phyloP scores from a whole-genome alignment of 2,113 vertebrate species.

The Panthera leo region DNA sequence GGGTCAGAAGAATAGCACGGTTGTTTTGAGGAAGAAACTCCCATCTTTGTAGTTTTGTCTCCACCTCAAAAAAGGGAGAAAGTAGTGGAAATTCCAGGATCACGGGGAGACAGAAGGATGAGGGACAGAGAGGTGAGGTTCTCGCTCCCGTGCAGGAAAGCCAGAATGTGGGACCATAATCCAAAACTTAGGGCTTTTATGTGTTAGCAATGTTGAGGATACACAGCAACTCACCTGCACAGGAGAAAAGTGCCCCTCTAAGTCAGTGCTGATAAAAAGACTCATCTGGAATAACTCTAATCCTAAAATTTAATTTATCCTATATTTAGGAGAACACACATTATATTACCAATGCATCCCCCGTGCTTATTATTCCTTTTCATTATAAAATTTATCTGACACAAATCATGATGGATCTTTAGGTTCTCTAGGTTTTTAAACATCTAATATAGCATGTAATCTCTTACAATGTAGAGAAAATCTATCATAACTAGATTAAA shows the following conservation, averaged over 20 bases:
- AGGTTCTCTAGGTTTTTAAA: background rate
- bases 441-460: background rate
- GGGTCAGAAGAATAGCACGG: fast-evolving
- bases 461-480: background rate
- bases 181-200: fast-evolving
- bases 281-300: background rate
- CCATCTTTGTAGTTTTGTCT: background rate
- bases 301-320: background rate
- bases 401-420: background rate
- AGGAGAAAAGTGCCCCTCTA: background rate
- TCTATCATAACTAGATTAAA: background rate
- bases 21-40: background rate
- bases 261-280: background rate
- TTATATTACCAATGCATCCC: background rate
- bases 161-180: background rate
- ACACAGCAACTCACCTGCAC: no score
- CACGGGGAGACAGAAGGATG: background rate
- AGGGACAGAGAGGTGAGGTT: no score
- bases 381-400: constrained; percentile 11
- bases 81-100: background rate
- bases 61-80: background rate
- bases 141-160: background rate
- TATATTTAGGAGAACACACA: background rate
- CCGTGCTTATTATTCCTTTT: background rate
- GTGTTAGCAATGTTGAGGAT: background rate